These are phyloP conservation scores for Gryllus bimaculatus DNA, from an alignment of 1,140 invertebrate genomes.

Conservation along the genomic window DNA sequence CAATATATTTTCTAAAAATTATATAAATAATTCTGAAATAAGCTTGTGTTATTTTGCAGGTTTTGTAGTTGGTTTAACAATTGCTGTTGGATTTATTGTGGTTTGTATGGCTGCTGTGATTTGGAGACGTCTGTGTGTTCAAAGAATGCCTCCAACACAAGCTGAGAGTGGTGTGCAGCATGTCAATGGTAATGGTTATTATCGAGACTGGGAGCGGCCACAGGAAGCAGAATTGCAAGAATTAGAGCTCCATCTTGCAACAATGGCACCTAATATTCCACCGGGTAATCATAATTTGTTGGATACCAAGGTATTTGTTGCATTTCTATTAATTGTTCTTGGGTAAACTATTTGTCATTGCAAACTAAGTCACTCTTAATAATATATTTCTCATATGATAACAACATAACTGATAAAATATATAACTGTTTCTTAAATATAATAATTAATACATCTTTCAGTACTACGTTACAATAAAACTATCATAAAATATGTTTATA, in stretches of 20 bases:
- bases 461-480: too few species aligned
- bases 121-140: constrained; percentile 31
- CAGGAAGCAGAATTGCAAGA: constrained; percentile 29
- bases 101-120: constrained; percentile 33
- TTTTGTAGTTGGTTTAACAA: constrained; percentile 32
- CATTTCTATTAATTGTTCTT: too few species aligned
- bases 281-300: constrained; percentile 27
- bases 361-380: too few species aligned
- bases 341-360: too few species aligned
- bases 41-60: constrained; percentile 26
- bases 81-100: constrained; percentile 31
- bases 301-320: constrained; percentile 36
- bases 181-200: constrained; percentile 26
- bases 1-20: too few species aligned
- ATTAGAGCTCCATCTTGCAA: constrained; percentile 31
- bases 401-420: too few species aligned
- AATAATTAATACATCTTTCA: too few species aligned
- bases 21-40: too few species aligned
- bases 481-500: too few species aligned
- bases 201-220: constrained; percentile 14
- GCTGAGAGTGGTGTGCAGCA: constrained; percentile 25
- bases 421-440: too few species aligned
- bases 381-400: too few species aligned
- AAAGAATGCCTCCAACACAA: constrained; percentile 27
- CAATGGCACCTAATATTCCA: constrained; percentile 13